Base-by-base conservation (phyloP, 2,888 invertebrate genomes). In the Pachliopta kotzebuea region DNA sequence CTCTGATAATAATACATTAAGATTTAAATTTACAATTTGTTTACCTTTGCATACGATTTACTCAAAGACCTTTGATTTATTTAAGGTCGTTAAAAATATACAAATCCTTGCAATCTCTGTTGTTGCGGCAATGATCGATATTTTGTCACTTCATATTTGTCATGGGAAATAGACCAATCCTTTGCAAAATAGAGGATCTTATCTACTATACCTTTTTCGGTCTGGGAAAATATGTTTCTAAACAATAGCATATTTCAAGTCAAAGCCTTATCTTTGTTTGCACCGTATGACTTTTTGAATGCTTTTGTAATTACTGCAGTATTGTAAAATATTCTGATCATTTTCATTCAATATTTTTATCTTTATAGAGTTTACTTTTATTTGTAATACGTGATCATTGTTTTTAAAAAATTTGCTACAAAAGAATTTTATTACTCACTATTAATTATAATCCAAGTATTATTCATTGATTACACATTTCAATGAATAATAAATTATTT, bases 111-210 rank as follows among this genome's bases (percentile, higher is more conserved):
- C 42, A 42, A 42, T 7, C 2, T 18, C 11, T 29, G 42, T 56
- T 55, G 42, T 29, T 62, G 49, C n/a, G 42, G 45, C 29, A 52
- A 26, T 64, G 24, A 6, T 23, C 11, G 31, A 50, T 37, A 64
- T 50, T 63, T 55, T 59, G 59, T 55, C 55, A 59, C 26, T 23
- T 20, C 37, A 37, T 56, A 56, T 56, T 60, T 56, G 21, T 26
- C 60, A 60, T 64, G 63, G 50, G 60, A 64, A 64, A 60, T 26
- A 60, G 56, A 26, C 24, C 56, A 50, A 50, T 60, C 56, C 60
- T 56, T 60, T 56, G 60, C 60, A 64, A 60, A 50, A 37, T 18
- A 23, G 21, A 50, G 50, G 56, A 56, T 60, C 60, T 56, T 60
- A 50, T 64, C 37, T 23, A 50, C 55, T 49, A 26, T 52, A 64